phyloP scores from a whole-genome alignment of 2,797 vertebrate species.

The Momotus momota region DNA sequence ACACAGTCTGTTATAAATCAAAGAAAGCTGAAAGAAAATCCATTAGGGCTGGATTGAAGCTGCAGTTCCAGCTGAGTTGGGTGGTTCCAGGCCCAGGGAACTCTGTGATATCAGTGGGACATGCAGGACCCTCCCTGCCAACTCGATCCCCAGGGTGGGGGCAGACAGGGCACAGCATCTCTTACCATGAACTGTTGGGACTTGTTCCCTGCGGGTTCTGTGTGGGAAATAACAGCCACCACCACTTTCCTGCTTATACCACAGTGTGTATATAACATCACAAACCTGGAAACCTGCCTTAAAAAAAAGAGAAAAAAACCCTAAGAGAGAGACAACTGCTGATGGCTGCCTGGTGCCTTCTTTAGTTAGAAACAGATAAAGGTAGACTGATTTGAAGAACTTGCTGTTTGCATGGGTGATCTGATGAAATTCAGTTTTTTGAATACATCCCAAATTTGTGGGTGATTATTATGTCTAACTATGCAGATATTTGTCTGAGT shows the following conservation, averaged over 20 bases:
- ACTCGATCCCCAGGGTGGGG: no score
- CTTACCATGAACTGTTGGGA: neutral
- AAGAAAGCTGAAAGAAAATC: neutral
- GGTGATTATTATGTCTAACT: neutral
- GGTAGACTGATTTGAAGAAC: conserved; percentile 1
- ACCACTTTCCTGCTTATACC: neutral
- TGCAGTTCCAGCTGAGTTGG: neutral
- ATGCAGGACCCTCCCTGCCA: neutral
- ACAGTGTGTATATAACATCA: neutral
- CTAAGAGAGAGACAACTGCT: neutral
- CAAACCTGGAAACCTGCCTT: neutral
- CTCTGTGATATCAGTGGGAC: rapidly evolving
- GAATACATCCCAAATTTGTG: neutral
- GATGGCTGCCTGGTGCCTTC: neutral
- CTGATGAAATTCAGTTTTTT: neutral
- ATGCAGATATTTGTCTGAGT: conserved; percentile 10
- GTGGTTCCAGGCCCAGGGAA: neutral
- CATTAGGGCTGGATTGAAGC: neutral
- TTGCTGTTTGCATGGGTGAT: neutral
- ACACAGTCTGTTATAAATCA: neutral
- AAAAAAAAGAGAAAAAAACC: neutral
- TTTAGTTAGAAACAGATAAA: neutral
- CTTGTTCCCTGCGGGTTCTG: neutral
- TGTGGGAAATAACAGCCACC: neutral
- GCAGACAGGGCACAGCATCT: neutral